Evolutionary conservation across 2,113 vertebrate genomes (phyloP), one percentile per base, ranked within the genome.

Genomic region (Centropus bengalensis): DNA sequence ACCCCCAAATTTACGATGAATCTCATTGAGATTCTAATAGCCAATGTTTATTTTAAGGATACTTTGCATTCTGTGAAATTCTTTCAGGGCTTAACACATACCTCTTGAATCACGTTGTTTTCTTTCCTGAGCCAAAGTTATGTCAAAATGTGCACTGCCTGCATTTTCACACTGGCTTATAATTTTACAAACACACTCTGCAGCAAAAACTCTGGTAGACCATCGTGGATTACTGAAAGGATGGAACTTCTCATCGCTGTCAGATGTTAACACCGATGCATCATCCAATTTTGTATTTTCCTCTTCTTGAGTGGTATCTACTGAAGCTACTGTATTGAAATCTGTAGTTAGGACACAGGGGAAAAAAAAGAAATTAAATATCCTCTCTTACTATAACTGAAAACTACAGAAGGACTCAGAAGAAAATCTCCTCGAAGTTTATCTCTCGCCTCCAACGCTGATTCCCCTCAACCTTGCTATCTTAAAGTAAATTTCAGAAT

Each of bases 141-240:
- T 76, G 77, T 99, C 97, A 88, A 99, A 99, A 97, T 99, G 99
- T 27, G 98, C 98, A 2, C 88, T 96, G 86, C 97, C 97, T 18
- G 97, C 96, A 9, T 86, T 97, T 93, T 98, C 98, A 89, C 99
- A 99, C 84, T 98, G 99, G 21, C 89, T 97, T 40, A 99, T 97
- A 93, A 99, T 98, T 91, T 98, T 98, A 96, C 99, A 99, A 67
- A 99, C 97, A 58, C 99, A 99, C 59, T 99, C 98, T 77, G 98
- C 97, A 89, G 99, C 98, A 49, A 99, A 99, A 94, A 99, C 98
- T 86, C 99, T 98, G 10, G 99, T 99, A 62, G 98, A 93, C 98
- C 99, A 99, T n/a, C 98, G 98, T 59, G 99, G 98, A 60, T 98
- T 99, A 49, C 97, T 98, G 92, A 99, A 98, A 38, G 98, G 97